Conservation (phyloP, 2,797 vertebrate genomes). For the Kryptopterus vitreolus region DNA sequence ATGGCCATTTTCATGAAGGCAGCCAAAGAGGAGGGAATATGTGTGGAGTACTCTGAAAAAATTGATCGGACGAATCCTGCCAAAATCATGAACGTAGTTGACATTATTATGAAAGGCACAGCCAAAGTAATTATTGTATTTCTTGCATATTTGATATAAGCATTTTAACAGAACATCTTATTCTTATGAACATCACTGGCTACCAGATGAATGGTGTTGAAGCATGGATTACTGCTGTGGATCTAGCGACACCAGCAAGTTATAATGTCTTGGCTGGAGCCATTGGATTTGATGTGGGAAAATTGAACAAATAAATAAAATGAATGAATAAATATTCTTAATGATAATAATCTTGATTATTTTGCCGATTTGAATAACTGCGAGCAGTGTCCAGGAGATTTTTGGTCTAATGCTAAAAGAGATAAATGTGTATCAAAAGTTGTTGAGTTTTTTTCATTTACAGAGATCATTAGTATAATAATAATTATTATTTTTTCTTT, state of each 20-base stretch:
- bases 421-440: conserved; percentile 68
- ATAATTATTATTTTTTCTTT: conserved; percentile 68
- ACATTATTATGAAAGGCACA: conserved; percentile 65
- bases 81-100: conserved; percentile 67
- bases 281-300: too few species aligned
- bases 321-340: too few species aligned
- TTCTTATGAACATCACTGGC: conserved; percentile 66
- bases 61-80: conserved; percentile 62
- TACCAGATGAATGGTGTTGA: conserved; percentile 73
- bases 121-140: conserved; percentile 63
- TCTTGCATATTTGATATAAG: conserved; percentile 69
- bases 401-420: conserved; percentile 71
- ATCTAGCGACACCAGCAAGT: conserved; percentile 68
- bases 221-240: conserved; percentile 73
- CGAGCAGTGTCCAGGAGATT: too few species aligned
- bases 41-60: conserved; percentile 70
- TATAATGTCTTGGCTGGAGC: too few species aligned
- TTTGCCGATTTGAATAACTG: too few species aligned
- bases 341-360: conserved; percentile 27
- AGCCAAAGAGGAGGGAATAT: conserved; percentile 47
- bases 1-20: conserved; percentile 65
- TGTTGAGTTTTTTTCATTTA: conserved; percentile 69
- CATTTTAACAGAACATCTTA: conserved; percentile 65
- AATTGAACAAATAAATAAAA: too few species aligned
- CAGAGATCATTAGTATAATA: conserved; percentile 67